These are phyloP conservation scores for Setophaga coronata DNA, from an alignment of 2,113 vertebrate genomes.

Conservation along the genomic window DNA sequence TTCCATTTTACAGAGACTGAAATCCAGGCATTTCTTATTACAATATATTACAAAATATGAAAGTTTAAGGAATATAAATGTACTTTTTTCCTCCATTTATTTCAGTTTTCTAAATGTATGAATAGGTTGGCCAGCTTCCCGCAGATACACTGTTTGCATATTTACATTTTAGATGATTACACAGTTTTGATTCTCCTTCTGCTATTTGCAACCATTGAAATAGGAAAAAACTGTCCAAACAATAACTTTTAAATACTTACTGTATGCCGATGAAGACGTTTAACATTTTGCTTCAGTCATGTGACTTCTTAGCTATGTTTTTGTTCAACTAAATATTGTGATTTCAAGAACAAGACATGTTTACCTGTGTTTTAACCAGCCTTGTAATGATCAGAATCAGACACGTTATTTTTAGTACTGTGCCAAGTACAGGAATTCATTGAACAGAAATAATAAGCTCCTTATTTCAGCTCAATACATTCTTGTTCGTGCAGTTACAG, in stretches of 20 bases:
- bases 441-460: background rate
- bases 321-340: background rate
- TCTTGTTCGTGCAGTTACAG: background rate
- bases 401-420: background rate
- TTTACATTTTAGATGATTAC: background rate
- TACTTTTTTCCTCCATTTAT: background rate
- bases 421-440: background rate
- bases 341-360: background rate
- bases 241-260: background rate
- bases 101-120: background rate
- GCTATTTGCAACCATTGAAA: background rate
- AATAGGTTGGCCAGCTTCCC: background rate
- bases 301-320: background rate
- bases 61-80: background rate
- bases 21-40: background rate
- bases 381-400: background rate
- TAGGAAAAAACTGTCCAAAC: background rate
- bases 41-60: background rate
- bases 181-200: background rate
- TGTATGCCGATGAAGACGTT: background rate
- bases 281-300: background rate
- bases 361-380: background rate
- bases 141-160: background rate
- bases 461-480: background rate
- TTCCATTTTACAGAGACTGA: background rate